phyloP scores from a whole-genome alignment of 2,888 invertebrate genomes.

The Lepidocyrtoides sp. region DNA sequence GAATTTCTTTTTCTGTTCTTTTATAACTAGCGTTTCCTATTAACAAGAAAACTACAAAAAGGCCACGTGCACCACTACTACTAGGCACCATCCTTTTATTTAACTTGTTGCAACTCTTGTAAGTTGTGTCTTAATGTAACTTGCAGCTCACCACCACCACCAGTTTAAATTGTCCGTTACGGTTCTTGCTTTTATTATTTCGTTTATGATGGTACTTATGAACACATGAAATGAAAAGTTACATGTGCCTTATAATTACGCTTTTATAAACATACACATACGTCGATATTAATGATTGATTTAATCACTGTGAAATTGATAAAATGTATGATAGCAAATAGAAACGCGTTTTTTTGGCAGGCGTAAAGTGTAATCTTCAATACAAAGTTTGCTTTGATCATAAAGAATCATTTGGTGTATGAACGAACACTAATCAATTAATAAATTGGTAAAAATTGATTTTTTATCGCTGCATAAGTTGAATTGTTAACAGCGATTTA shows the following conservation, averaged over 20 bases:
- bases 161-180: slow-evolving; percentile 46
- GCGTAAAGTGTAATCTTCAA: background rate
- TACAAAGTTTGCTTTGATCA: no score
- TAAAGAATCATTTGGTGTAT: no score
- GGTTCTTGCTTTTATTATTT: slow-evolving; percentile 7
- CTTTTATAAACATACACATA: background rate
- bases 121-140: no score
- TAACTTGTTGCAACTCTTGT: no score
- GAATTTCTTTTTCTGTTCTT: background rate
- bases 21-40: background rate
- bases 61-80: slow-evolving; percentile 15
- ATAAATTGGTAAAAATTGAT: background rate
- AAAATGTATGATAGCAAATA: background rate
- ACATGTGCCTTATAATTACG: background rate
- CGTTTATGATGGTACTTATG: no score
- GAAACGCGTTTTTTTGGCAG: slow-evolving; percentile 17
- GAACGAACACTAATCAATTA: background rate
- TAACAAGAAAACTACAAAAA: background rate
- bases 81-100: background rate
- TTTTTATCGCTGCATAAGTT: slow-evolving; percentile 24
- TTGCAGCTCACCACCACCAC: no score
- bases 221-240: slow-evolving; percentile 46
- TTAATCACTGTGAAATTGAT: slow-evolving; percentile 17
- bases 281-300: slow-evolving; percentile 1
- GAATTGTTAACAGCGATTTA: background rate